A percentile compares a stretch with the other conserved stretches of the same genome.
These are phyloP conservation scores for Drosophila bunnanda DNA, from an alignment of 2,888 invertebrate genomes.

Conservation along the genomic window DNA sequence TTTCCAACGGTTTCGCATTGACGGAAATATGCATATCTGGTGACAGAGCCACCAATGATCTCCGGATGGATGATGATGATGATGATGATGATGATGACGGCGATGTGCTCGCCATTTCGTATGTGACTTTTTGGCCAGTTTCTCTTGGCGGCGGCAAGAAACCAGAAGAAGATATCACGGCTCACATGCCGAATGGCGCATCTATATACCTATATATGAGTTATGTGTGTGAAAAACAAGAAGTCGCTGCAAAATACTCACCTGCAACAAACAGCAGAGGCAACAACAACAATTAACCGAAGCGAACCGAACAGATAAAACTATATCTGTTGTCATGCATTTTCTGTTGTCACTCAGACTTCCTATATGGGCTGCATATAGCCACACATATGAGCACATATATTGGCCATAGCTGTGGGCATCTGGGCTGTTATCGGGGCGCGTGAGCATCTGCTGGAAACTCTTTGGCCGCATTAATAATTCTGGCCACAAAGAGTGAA, in stretches of 20 bases:
- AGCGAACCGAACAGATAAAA: slow-evolving; percentile 40
- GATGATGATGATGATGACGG: slow-evolving; percentile 18
- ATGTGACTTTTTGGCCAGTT: slow-evolving; percentile 79
- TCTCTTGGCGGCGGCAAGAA: slow-evolving; percentile 51
- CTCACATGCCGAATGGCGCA: slow-evolving; percentile 63
- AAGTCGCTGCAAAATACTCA: slow-evolving; percentile 70
- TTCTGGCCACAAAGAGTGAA: slow-evolving; percentile 32
- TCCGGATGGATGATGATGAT: slow-evolving; percentile 12
- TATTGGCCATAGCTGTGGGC: slow-evolving; percentile 54
- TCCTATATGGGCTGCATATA: slow-evolving; percentile 59
- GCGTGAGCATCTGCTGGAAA: slow-evolving; percentile 47
- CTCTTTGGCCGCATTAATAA: neutral
- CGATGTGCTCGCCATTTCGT: slow-evolving; percentile 40
- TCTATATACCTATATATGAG: slow-evolving; percentile 18
- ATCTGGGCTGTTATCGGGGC: slow-evolving; percentile 60
- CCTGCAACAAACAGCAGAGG: slow-evolving; percentile 68
- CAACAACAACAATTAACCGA: slow-evolving; percentile 18
- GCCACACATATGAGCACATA: neutral
- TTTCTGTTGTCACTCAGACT: slow-evolving; percentile 72
- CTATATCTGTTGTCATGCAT: slow-evolving; percentile 77
- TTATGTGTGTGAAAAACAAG: slow-evolving; percentile 58
- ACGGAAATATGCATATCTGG: slow-evolving; percentile 36
- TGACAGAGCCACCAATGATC: slow-evolving; percentile 17
- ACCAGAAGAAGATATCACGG: slow-evolving; percentile 77
- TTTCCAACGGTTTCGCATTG: slow-evolving; percentile 12